Percentiles rank a stretch among this genome's conserved stretches.
Conservation (phyloP, 1,140 invertebrate species). For the Rhyzopertha dominica region DNA sequence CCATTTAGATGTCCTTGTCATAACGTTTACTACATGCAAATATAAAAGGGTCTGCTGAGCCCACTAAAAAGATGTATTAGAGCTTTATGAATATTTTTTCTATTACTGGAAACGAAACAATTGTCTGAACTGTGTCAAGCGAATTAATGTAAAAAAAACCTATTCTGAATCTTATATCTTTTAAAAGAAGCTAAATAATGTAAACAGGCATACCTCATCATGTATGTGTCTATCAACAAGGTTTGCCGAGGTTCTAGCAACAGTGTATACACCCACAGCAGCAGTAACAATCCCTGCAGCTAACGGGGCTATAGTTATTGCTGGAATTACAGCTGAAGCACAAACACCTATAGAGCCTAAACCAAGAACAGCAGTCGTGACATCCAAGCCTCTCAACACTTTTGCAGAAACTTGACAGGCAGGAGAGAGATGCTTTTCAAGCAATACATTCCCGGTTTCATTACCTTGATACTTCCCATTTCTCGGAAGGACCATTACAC, state of each 20-base stretch:
- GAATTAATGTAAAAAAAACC: too few relatives aligned
- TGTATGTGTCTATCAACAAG: constrained; percentile 34
- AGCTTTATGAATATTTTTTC: too few relatives aligned
- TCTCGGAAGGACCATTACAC: constrained; percentile 40
- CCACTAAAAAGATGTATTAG: too few relatives aligned
- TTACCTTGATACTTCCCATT: constrained; percentile 35
- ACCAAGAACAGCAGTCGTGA: constrained; percentile 27
- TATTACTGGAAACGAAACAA: too few relatives aligned
- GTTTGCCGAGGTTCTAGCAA: constrained; percentile 29
- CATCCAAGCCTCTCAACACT: constrained; percentile 37
- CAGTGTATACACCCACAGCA: constrained; percentile 29
- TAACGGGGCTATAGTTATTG: constrained; percentile 38
- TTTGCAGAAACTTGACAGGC: constrained; percentile 26
- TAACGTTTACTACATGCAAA: too few relatives aligned
- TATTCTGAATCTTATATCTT: too few relatives aligned
- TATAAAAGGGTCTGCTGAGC: too few relatives aligned
- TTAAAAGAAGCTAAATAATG: too few relatives aligned
- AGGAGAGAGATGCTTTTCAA: constrained; percentile 44
- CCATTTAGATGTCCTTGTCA: too few relatives aligned
- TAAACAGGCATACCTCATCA: constrained; percentile 37
- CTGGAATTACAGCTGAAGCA: constrained; percentile 28
- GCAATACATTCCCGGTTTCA: constrained; percentile 24
- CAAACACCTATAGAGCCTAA: constrained; percentile 32
- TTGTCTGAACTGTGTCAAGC: too few relatives aligned
- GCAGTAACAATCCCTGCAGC: constrained; percentile 29